Percentiles rank a stretch among this genome's conserved stretches.
phyloP scores from a whole-genome alignment of 2,888 invertebrate species.

The Caenorhabditis plicata region DNA sequence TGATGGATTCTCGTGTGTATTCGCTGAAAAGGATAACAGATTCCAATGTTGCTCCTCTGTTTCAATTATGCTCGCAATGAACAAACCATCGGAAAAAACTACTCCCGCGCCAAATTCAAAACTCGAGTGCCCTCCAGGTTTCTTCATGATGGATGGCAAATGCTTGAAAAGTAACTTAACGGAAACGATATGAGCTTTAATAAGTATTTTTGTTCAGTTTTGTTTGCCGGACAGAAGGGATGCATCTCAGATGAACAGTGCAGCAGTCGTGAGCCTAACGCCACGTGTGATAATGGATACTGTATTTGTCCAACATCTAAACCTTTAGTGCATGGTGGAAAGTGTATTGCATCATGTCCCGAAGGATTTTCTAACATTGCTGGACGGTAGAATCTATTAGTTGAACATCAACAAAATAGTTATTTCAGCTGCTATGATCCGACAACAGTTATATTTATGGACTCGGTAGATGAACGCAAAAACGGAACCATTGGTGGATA shows the following conservation, averaged over 20 bases:
- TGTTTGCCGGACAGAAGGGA: constrained; percentile 64
- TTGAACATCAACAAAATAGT: too few relatives aligned
- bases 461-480: constrained; percentile 62
- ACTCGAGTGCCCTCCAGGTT: constrained; percentile 48
- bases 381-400: too few relatives aligned
- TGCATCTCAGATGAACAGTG: constrained; percentile 62
- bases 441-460: constrained; percentile 65
- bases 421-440: constrained; percentile 59
- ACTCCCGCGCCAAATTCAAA: constrained; percentile 17
- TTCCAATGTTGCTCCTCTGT: constrained; percentile 54
- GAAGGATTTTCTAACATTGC: constrained; percentile 64
- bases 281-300: constrained; percentile 59
- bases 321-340: constrained; percentile 58
- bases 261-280: constrained; percentile 49
- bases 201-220: constrained; percentile 31
- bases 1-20: constrained; percentile 53
- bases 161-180: constrained; percentile 42
- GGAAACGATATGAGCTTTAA: not conserved
- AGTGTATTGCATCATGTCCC: constrained; percentile 58
- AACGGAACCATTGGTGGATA: constrained; percentile 65
- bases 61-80: constrained; percentile 43
- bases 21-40: constrained; percentile 46
- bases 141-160: constrained; percentile 50
- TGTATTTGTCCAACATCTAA: constrained; percentile 57
- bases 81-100: constrained; percentile 23